phyloP scores from a whole-genome alignment of 1,140 invertebrate genomes.

The Drusus annulatus region DNA sequence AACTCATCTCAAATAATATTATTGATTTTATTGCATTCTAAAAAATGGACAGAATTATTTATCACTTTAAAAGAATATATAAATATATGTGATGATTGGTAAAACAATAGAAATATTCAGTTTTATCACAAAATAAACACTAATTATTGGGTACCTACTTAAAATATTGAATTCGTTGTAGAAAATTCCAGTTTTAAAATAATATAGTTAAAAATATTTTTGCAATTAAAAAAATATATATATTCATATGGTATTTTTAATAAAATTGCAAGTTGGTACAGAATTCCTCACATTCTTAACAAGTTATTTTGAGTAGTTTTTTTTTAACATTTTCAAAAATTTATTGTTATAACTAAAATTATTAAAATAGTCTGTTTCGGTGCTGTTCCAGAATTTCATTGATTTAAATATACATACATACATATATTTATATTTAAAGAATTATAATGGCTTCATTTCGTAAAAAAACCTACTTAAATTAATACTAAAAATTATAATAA shows the following conservation, averaged over 20 bases:
- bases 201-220: neutral
- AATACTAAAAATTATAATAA: neutral
- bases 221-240: neutral
- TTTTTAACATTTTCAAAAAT: slow-evolving; percentile 21
- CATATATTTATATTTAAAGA: no score
- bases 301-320: neutral
- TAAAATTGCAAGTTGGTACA: neutral
- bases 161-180: neutral
- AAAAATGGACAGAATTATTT: neutral
- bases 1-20: neutral
- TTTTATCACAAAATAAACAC: slow-evolving; percentile 11
- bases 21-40: neutral
- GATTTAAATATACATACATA: slow-evolving; percentile 32
- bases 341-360: slow-evolving; percentile 9
- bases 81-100: neutral
- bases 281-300: neutral
- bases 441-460: slow-evolving; percentile 12
- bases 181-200: neutral
- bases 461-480: slow-evolving; percentile 2
- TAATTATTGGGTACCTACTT: neutral
- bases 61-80: slow-evolving; percentile 3
- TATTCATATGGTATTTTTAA: neutral
- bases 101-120: neutral
- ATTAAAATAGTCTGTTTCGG: slow-evolving; percentile 15
- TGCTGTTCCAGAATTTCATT: slow-evolving; percentile 58